Base-by-base conservation (phyloP, 2,113 vertebrate species). In the Mystacornis crossleyi region DNA sequence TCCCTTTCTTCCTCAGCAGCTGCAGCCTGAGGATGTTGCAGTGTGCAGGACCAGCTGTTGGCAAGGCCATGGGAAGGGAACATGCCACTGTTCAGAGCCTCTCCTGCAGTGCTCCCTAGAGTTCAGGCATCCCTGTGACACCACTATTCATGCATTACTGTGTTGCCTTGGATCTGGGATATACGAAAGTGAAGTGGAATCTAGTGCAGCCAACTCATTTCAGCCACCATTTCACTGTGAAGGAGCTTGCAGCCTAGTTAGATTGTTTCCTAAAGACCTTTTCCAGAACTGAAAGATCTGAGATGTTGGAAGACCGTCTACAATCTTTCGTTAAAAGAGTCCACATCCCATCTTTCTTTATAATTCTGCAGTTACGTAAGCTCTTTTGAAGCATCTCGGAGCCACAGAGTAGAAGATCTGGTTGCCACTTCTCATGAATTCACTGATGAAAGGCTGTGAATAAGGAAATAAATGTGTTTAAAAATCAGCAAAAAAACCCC, bases 1-100 rank as follows among this genome's bases (percentile, higher is more conserved):
- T 11, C 57, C 79, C 73, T 84, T 87, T 91, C 55, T 50, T 81
- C 51, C 72, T 62, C 81, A 40, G 93, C 72, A 66, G 60, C 81
- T 55, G 72, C 45, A 83, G 75, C 64, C 64, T 43, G 64, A 91
- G 72, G 72, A 34, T 24, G 23, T n/a, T 75, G 58, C 2, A 9
- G 33, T 66, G 14, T 36, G 58, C 31, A 66, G 72, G 60, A 43
- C n/a, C 50, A 29, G 23, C 10, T 86, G 61, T 72, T 72, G 77
- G 60, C 38, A 42, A 66, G 64, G 65, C 64, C 73, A 13, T 0
- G 6, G 67, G 55, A 91, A 81, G 45, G 67, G 72, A 86, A 26
- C 17, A 28, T 28, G 33, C 26, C 33, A 33, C 77, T 42, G 33
- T 47, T 89, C 42, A 66, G 47, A 47, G 77, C 34, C 48, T 86